Conservation (phyloP, 2,888 invertebrate species). For the Villa cingulata region DNA sequence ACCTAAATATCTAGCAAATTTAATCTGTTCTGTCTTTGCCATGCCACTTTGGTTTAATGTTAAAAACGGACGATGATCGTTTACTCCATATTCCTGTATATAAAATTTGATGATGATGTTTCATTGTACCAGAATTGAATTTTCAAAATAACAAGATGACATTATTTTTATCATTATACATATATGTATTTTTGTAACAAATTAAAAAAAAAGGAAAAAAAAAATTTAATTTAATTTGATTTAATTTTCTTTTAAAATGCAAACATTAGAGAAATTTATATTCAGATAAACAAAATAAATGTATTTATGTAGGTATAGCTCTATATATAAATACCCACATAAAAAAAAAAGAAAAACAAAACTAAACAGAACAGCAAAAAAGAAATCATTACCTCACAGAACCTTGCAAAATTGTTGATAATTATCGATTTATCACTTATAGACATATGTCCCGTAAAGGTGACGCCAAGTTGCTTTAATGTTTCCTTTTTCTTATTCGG, state of each 20-base stretch:
- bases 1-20: conserved; percentile 35
- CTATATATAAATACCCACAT: not conserved
- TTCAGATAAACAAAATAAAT: not conserved
- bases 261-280: no score
- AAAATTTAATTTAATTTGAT: no score
- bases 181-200: no score
- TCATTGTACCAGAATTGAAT: no score
- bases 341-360: not conserved
- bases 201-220: no score
- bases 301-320: not conserved
- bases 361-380: not conserved
- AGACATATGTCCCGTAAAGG: conserved; percentile 36
- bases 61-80: conserved; percentile 34
- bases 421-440: conserved; percentile 35
- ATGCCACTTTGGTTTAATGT: conserved; percentile 34
- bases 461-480: conserved; percentile 32
- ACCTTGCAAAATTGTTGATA: conserved; percentile 35
- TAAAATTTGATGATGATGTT: no score
- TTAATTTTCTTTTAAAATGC: no score
- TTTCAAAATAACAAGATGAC: no score
- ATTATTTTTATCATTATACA: no score
- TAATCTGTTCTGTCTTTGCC: conserved; percentile 35
- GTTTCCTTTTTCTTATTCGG: conserved; percentile 35
- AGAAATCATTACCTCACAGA: conserved; percentile 29
- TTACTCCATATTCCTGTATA: conserved; percentile 34